Conservation (phyloP, 2,113 vertebrate species). For the Bathybates hornii region DNA sequence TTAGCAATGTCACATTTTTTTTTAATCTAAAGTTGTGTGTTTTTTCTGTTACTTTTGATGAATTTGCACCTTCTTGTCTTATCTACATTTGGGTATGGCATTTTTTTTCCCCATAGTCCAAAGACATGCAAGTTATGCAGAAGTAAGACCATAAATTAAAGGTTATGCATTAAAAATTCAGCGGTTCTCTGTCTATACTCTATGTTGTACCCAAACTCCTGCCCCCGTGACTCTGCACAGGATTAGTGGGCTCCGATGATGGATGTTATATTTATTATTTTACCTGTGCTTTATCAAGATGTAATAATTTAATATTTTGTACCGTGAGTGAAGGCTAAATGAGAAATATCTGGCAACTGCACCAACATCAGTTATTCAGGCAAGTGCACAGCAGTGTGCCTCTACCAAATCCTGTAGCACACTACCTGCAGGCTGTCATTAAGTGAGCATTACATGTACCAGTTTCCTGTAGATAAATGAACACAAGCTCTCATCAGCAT, state of each 20-base stretch:
- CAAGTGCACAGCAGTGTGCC: background rate
- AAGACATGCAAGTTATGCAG: background rate
- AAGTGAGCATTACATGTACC: background rate
- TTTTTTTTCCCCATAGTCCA: background rate
- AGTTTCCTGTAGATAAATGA: background rate
- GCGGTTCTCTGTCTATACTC: background rate
- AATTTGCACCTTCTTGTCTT: background rate
- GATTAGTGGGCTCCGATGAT: background rate
- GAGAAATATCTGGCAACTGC: background rate
- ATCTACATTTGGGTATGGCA: background rate
- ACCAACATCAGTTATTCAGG: background rate
- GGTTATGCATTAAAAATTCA: background rate
- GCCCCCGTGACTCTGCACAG: background rate
- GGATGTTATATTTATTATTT: background rate
- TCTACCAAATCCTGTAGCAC: background rate
- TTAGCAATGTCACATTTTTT: background rate
- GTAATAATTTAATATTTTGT: background rate
- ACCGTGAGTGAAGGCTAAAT: background rate
- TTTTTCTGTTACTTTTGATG: background rate
- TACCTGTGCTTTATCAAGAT: background rate
- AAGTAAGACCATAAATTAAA: background rate
- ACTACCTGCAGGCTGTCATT: background rate
- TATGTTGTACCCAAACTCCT: background rate
- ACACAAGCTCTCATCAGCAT: background rate
- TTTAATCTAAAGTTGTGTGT: background rate